Percentiles rank a stretch among this genome's conserved stretches.
phyloP scores from a whole-genome alignment of 2,797 vertebrate species.

The Neoniphon sammara region DNA sequence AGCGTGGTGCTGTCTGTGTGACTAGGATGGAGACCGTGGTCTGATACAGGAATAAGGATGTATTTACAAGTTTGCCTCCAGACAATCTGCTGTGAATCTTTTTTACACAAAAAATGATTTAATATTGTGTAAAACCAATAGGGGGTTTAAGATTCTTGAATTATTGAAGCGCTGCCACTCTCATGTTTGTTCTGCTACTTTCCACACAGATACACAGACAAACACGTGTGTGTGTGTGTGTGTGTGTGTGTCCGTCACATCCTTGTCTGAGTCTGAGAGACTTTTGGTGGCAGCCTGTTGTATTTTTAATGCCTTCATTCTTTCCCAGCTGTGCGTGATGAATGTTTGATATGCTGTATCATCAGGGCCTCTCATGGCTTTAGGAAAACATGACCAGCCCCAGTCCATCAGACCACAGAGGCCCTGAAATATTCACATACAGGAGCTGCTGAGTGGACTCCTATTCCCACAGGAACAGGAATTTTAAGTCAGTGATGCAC shows the following conservation, averaged over 20 bases:
- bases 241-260: slow-evolving; percentile 2
- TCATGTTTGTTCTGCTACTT: slow-evolving; percentile 7
- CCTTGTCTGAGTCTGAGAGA: slow-evolving; percentile 39
- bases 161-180: slow-evolving; percentile 51
- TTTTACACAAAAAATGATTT: slow-evolving; percentile 14
- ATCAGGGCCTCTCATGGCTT: slow-evolving; percentile 49
- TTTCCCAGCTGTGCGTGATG: slow-evolving; percentile 71
- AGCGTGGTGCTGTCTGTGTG: too few relatives aligned
- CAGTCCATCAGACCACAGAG: slow-evolving; percentile 45
- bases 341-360: slow-evolving; percentile 77
- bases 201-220: neutral
- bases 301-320: slow-evolving; percentile 75
- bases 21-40: too few relatives aligned
- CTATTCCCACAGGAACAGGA: slow-evolving; percentile 25
- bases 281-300: slow-evolving; percentile 61
- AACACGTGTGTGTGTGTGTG: neutral
- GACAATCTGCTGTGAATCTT: too few relatives aligned
- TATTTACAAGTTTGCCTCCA: too few relatives aligned
- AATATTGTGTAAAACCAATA: slow-evolving; percentile 36
- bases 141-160: slow-evolving; percentile 48
- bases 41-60: too few relatives aligned
- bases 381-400: slow-evolving; percentile 53
- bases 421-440: slow-evolving; percentile 67
- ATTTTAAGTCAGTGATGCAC: slow-evolving; percentile 59
- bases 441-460: slow-evolving; percentile 54